Conservation (phyloP, 2,888 invertebrate genomes). For the Ennomos fuscantarius region DNA sequence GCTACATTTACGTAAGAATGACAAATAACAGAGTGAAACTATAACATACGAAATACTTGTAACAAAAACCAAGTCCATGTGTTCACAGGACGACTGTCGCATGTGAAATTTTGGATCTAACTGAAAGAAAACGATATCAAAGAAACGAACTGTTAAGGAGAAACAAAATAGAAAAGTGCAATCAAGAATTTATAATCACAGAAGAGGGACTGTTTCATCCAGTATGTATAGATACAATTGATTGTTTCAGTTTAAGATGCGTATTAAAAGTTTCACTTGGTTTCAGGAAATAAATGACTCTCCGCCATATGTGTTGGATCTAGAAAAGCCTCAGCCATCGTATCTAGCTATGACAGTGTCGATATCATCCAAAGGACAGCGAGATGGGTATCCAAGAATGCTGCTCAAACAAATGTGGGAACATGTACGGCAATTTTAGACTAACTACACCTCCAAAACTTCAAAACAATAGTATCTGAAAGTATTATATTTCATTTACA, state of each 20-base stretch:
- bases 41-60: neutral
- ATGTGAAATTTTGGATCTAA: conserved; percentile 75
- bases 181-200: conserved; percentile 76
- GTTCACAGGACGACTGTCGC: conserved; percentile 67
- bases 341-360: conserved; percentile 72
- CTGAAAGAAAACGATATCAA: conserved; percentile 68
- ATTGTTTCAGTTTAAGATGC: neutral
- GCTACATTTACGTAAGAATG: conserved; percentile 74
- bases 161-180: conserved; percentile 70
- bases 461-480: neutral
- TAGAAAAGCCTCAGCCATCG: conserved; percentile 67
- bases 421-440: conserved; percentile 52
- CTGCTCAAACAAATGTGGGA: conserved; percentile 75
- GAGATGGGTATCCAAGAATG: conserved; percentile 74
- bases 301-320: conserved; percentile 70
- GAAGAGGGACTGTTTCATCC: conserved; percentile 69
- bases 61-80: no score
- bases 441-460: neutral
- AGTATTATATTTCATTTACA: conserved; percentile 42
- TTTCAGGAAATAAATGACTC: conserved; percentile 72
- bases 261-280: neutral
- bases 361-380: conserved; percentile 73
- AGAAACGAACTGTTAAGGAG: conserved; percentile 66
- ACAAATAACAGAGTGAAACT: conserved; percentile 3
- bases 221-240: conserved; percentile 40